phyloP scores from a whole-genome alignment of 2,888 invertebrate species.

The Heliothis peltigera region DNA sequence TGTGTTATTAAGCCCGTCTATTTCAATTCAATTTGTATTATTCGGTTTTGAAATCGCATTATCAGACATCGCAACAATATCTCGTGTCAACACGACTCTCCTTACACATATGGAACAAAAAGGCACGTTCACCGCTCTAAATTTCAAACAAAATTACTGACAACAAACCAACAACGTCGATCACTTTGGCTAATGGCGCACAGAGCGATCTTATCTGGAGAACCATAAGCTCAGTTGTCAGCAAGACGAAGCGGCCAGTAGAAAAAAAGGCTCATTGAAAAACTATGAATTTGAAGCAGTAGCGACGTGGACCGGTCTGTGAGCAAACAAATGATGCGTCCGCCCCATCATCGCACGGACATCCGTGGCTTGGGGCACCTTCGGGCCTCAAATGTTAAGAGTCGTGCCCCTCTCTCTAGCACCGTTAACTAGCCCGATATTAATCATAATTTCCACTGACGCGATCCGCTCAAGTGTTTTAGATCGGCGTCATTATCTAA shows the following conservation, averaged over 20 bases:
- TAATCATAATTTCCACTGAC: slow-evolving; percentile 88
- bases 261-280: slow-evolving; percentile 81
- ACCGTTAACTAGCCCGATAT: slow-evolving; percentile 83
- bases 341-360: slow-evolving; percentile 66
- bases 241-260: slow-evolving; percentile 73
- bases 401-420: slow-evolving; percentile 59
- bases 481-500: slow-evolving; percentile 84
- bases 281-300: slow-evolving; percentile 80
- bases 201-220: slow-evolving; percentile 82
- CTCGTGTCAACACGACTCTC: slow-evolving; percentile 77
- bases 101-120: slow-evolving; percentile 72
- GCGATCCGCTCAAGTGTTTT: slow-evolving; percentile 85
- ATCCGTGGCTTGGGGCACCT: slow-evolving; percentile 68
- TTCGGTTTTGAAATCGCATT: slow-evolving; percentile 58
- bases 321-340: slow-evolving; percentile 78
- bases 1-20: slow-evolving; percentile 52
- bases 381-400: slow-evolving; percentile 51
- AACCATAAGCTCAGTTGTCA: slow-evolving; percentile 86
- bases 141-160: slow-evolving; percentile 89
- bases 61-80: slow-evolving; percentile 68
- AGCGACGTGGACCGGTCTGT: slow-evolving; percentile 73
- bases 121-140: slow-evolving; percentile 76
- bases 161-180: slow-evolving; percentile 88
- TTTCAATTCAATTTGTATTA: slow-evolving; percentile 58
- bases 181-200: slow-evolving; percentile 88